Evolutionary conservation across 2,113 vertebrate genomes (phyloP), one percentile per base, ranked within the genome.

Genomic region (Spea bombifrons): DNA sequence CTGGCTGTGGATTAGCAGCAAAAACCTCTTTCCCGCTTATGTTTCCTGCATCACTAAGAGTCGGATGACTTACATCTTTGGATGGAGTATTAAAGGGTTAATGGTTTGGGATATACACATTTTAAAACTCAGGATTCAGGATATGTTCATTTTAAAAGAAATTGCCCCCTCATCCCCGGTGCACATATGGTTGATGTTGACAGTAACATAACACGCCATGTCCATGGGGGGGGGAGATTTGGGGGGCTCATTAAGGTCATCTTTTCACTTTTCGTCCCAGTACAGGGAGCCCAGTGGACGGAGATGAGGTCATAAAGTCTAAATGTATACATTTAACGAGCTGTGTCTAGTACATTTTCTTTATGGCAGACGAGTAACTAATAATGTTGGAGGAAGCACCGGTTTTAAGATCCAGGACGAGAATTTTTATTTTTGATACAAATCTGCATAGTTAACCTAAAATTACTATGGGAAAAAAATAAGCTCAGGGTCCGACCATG

Each of bases 241-340:
- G n/a, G n/a, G n/a, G 5, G 8, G 8, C 8, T 64, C 9, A 64
- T 64, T 7, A 64, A 13, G 30, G 61, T 16, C 15, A 17, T 64
- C 5, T 16, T 64, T 30, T 4, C 30, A 64, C 5, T 30, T 7
- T 64, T 16, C 30, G 67, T 49, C 43, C 66, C 30, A 45, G 47
- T 15, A 44, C 47, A 52, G 17, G 10, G 59, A 50, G 66, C 59
- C 73, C 9, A 43, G 13, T 67, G 74, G 64, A 59, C 53, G 64
- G 30, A 2, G 64, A 68, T 76, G 66, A 76, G 53, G 48, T 68
- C 17, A 76, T 76, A 76, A 76, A 68, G 10, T 3, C 7, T 53
- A 15, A 68, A 45, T 66, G 65, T 45, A 43, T 12, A 47, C 15
- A 68, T 59, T 66, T 76, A 76, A 59, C 68, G 75, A 30, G n/a